Conservation (phyloP, 2,888 invertebrate genomes). For the Sesia bembeciformis region DNA sequence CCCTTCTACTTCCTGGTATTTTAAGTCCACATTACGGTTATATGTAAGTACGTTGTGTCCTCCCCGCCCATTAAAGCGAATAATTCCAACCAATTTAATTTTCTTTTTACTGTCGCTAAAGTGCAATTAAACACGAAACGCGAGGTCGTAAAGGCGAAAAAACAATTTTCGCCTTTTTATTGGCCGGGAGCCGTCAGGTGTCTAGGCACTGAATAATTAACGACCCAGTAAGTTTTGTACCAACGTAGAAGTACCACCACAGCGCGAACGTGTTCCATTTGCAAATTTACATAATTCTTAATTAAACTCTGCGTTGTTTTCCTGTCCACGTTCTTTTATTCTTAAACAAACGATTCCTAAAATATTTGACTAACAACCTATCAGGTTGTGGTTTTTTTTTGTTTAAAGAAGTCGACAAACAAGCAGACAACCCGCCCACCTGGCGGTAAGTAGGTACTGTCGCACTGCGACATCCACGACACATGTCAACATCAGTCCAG, state of each 20-base stretch:
- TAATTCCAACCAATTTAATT: conserved; percentile 4
- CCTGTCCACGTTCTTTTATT: conserved; percentile 1
- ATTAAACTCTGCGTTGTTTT: not conserved
- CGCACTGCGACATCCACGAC: too few species aligned
- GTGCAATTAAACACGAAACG: conserved; percentile 17
- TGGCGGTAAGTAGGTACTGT: too few species aligned
- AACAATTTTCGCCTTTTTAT: conserved; percentile 17
- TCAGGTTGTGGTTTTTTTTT: too few species aligned
- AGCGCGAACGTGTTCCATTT: not conserved
- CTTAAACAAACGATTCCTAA: too few species aligned
- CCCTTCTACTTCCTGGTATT: too few species aligned
- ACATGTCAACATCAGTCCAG: too few species aligned
- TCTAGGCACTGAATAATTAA: conserved; percentile 24
- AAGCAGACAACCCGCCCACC: too few species aligned
- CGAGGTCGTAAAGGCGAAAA: conserved; percentile 13
- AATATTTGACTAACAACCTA: too few species aligned
- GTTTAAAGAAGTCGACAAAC: too few species aligned
- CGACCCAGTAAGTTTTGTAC: conserved; percentile 3
- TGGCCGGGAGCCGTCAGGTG: conserved; percentile 16
- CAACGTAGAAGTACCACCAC: not conserved
- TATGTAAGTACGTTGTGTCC: too few species aligned
- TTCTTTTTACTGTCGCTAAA: conserved; percentile 11
- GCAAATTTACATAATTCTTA: not conserved
- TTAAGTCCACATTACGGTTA: too few species aligned
- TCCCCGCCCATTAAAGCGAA: not conserved